Percentiles rank a stretch among this genome's conserved stretches.
Evolutionary conservation across 2,888 invertebrate species (phyloP).

Genomic region (Nomada ferruginata): DNA sequence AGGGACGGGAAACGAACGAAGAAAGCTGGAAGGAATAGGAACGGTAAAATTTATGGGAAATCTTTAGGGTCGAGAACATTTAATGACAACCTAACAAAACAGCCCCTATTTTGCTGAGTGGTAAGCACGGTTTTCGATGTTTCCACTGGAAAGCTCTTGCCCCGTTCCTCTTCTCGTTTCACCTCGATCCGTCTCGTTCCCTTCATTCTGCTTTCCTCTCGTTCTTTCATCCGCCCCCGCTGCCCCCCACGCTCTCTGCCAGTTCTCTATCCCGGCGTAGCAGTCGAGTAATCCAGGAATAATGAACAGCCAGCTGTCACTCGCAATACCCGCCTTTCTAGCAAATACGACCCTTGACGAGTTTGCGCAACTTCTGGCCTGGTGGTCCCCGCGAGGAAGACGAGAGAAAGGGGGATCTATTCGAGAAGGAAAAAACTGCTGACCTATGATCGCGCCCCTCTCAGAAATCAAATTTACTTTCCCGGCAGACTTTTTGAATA

Average conservation of each 20-base stretch:
- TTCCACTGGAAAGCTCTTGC: slow-evolving; percentile 52
- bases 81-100: slow-evolving; percentile 63
- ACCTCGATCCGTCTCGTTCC: slow-evolving; percentile 15
- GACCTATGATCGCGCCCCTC: slow-evolving; percentile 55
- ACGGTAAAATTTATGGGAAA: slow-evolving; percentile 34
- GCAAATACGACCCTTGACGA: slow-evolving; percentile 73
- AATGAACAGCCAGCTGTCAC: slow-evolving; percentile 83
- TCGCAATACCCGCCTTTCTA: slow-evolving; percentile 77
- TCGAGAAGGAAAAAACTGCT: slow-evolving; percentile 59
- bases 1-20: no score
- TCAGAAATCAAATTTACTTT: slow-evolving; percentile 64
- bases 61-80: slow-evolving; percentile 56
- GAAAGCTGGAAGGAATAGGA: not conserved
- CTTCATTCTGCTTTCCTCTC: slow-evolving; percentile 13
- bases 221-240: slow-evolving; percentile 16
- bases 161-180: slow-evolving; percentile 49
- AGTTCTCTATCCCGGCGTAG: slow-evolving; percentile 62
- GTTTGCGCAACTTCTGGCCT: slow-evolving; percentile 74
- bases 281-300: slow-evolving; percentile 81
- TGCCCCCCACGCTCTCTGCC: slow-evolving; percentile 41
- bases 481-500: slow-evolving; percentile 54
- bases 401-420: slow-evolving; percentile 17
- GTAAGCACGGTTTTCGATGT: slow-evolving; percentile 60
- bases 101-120: slow-evolving; percentile 52
- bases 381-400: slow-evolving; percentile 49